Percentiles rank a stretch among this genome's conserved stretches.
phyloP scores from a whole-genome alignment of 2,113 vertebrate genomes.

The Lycaon pictus region DNA sequence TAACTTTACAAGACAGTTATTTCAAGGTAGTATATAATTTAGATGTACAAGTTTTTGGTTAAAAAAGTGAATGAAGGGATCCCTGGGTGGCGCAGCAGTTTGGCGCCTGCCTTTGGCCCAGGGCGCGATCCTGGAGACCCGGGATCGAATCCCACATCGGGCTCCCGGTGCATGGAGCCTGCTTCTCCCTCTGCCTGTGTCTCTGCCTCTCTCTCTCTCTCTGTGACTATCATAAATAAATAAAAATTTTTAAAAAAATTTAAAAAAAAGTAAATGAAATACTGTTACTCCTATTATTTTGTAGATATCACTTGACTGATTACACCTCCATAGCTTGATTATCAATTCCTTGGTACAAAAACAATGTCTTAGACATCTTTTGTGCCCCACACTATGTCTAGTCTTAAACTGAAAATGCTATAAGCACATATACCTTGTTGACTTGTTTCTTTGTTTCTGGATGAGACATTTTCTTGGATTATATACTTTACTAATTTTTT shows the following conservation, averaged over 20 bases:
- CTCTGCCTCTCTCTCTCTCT: no score
- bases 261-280: neutral
- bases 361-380: neutral
- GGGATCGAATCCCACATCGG: no score
- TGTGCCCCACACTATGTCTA: neutral
- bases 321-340: neutral
- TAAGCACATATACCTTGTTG: neutral
- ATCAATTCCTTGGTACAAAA: neutral
- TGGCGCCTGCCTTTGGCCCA: no score
- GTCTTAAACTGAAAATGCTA: neutral
- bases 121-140: no score
- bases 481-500: neutral
- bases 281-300: neutral
- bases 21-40: neutral
- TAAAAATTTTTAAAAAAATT: no score
- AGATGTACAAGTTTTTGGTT: neutral
- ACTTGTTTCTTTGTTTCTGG: constrained; percentile 12
- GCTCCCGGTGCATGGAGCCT: no score
- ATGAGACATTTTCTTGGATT: constrained; percentile 60
- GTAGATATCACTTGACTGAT: neutral
- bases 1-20: neutral
- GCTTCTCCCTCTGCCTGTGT: no score
- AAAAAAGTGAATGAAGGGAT: neutral
- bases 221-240: no score
- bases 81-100: no score